Evolutionary conservation across 2,113 vertebrate genomes (phyloP), one percentile per base, ranked within the genome.

Genomic region (Oncorhynchus masou): DNA sequence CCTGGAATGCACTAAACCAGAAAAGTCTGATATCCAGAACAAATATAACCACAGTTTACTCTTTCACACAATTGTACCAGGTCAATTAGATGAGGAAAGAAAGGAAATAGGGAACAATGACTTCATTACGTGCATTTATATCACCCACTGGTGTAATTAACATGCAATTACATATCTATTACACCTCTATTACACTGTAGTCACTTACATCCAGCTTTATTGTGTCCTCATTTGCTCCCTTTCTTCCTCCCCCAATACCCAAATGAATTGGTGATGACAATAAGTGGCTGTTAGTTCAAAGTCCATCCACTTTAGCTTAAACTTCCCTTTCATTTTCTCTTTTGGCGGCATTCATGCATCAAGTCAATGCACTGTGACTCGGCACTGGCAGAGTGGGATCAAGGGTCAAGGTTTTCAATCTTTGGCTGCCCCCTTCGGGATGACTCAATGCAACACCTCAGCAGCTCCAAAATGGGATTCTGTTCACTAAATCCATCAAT

Each of bases 371-470:
- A 57, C 76, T 69, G 79, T 87, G 83, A 79, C 62, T 84, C 59
- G 51, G 57, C 48, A 74, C 48, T 70, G 15, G 74, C 51, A 27
- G 87, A 87, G 76, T 71, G 73, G 81, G 88, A 64, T 19, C n/a
- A 78, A 79, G 85, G 88, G 88, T 83, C 78, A 86, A 81, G 74
- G 77, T 83, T 89, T 89, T 87, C 87, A 82, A 2, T 85, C 75
- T 83, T 74, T 48, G 15, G 5, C 25, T 74, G 67, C 73, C 84
- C 64, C 9, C 73, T 75, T 51, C 76, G 84, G 90, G 81, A 85
- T 65, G 66, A 82, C 73, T 85, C 71, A 77, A 79, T 54, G 79
- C 81, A 84, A 83, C 27, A 81, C 79, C 83, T 86, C 88, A 82
- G 81, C 76, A 76, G 75, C 76, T 85, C 80, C 76, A 81, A 81